These are phyloP conservation scores for Magallana nippona DNA, from an alignment of 2,888 invertebrate genomes.

Conservation along the genomic window DNA sequence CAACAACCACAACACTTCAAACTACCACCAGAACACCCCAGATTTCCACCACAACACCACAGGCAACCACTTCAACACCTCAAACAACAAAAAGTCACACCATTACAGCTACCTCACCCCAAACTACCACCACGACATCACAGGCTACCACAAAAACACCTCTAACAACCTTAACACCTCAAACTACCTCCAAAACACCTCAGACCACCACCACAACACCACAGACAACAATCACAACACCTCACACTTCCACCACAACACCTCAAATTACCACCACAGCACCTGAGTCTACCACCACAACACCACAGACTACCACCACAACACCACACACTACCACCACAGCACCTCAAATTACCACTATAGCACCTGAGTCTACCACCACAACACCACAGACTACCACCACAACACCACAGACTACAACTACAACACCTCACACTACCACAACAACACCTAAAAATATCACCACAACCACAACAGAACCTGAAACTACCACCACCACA, in stretches of 20 bases:
- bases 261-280: neutral
- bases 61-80: neutral
- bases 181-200: neutral
- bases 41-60: neutral
- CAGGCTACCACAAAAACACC: neutral
- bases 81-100: neutral
- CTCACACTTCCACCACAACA: constrained; percentile 17
- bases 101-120: neutral
- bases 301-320: constrained; percentile 27
- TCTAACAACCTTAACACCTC: too few species aligned
- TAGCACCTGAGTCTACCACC: constrained; percentile 22
- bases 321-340: constrained; percentile 30
- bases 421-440: neutral
- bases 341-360: constrained; percentile 36
- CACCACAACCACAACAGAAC: neutral
- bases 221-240: neutral
- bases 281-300: neutral
- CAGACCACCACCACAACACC: too few species aligned
- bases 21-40: neutral
- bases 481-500: neutral
- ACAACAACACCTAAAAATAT: constrained; percentile 18
- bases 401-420: neutral
- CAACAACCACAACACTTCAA: too few species aligned
- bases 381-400: neutral
- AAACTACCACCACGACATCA: neutral